phyloP scores from a whole-genome alignment of 2,113 vertebrate genomes.

The Pelmatolapia mariae region DNA sequence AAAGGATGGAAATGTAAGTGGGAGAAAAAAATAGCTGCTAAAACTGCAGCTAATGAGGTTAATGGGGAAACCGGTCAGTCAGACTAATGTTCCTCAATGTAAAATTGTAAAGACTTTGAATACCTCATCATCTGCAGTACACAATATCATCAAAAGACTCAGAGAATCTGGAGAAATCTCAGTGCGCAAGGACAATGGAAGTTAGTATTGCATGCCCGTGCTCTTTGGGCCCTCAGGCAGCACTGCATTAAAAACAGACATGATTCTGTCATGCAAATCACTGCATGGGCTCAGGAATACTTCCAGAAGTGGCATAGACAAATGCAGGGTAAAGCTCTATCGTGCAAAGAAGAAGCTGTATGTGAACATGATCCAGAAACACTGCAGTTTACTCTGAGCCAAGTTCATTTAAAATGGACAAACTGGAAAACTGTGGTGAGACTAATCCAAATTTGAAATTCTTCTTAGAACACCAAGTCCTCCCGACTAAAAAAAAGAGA shows the following conservation, averaged over 20 bases:
- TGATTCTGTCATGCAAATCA: not conserved
- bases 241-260: not conserved
- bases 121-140: not conserved
- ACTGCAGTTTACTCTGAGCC: not conserved
- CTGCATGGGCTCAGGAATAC: not conserved
- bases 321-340: not conserved
- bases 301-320: not conserved
- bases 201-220: not conserved
- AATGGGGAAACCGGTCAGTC: not conserved
- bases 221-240: not conserved
- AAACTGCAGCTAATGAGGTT: not conserved
- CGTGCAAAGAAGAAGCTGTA: not conserved
- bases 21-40: not conserved
- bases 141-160: not conserved
- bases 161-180: not conserved
- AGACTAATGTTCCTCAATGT: not conserved
- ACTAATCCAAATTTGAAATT: not conserved
- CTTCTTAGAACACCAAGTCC: not conserved
- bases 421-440: not conserved
- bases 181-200: not conserved
- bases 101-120: not conserved
- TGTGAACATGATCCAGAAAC: not conserved
- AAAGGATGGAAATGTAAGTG: not conserved
- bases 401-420: not conserved
- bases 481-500: not conserved